Evolutionary conservation across 2,113 vertebrate species (phyloP).

Genomic region (Argyrosomus japonicus): DNA sequence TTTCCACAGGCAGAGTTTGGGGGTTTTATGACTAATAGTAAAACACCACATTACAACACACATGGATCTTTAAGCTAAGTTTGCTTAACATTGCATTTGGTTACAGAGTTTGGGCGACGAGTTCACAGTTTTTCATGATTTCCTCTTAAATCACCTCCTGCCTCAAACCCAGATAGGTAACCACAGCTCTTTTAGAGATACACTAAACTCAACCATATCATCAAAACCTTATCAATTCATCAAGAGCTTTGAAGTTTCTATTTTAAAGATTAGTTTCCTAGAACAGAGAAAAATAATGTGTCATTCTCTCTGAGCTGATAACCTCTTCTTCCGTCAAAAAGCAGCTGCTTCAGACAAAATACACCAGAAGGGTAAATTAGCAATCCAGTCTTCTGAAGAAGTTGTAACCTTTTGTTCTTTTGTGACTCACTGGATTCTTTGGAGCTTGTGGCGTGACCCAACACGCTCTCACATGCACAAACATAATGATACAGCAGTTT

Average conservation of each 20-base stretch:
- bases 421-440: conserved; percentile 49
- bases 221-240: not conserved
- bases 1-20: not conserved
- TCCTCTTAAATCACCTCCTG: conserved; percentile 12
- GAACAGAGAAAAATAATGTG: not conserved
- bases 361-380: conserved; percentile 43
- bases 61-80: not conserved
- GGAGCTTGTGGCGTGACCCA: conserved; percentile 19
- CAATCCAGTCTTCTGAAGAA: conserved; percentile 46
- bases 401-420: not conserved
- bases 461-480: conserved; percentile 40
- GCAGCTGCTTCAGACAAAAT: conserved; percentile 42
- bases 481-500: conserved; percentile 20
- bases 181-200: conserved; percentile 16
- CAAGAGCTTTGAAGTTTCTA: not conserved
- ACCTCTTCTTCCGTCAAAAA: conserved; percentile 17
- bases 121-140: conserved; percentile 13
- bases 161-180: conserved; percentile 21
- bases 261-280: not conserved
- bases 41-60: not conserved
- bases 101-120: conserved; percentile 23
- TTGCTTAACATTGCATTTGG: not conserved
- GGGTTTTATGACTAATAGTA: not conserved
- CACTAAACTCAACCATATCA: not conserved
- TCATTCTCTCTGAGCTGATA: not conserved